Base-by-base conservation (phyloP, 2,113 vertebrate genomes). In the Phyllostomus hastatus region DNA sequence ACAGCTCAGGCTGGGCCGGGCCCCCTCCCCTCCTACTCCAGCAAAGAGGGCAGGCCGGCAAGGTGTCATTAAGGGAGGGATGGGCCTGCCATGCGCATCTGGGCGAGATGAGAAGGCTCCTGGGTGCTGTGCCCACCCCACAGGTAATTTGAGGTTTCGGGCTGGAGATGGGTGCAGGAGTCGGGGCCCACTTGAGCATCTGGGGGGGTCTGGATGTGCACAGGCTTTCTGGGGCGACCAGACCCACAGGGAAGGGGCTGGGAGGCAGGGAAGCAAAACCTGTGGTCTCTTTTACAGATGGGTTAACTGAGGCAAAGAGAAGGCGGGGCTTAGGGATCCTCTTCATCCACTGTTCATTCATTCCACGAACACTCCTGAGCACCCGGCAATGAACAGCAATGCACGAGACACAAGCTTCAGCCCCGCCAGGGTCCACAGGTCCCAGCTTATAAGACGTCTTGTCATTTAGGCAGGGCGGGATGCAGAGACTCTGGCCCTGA, bases 11-110 rank as follows among this genome's bases (percentile, higher is more conserved):
- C 95, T n/a, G 64, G 76, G 89, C 93, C 0, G 2, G 91, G 80
- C 95, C 96, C 96, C 96, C 92, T 94, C 95, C 97, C 93, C 94
- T 95, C 89, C 88, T 35, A 67, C 83, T 88, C 97, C 79, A 43
- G 92, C 48, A 38, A 43, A 67, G 76, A 96, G 92, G 82, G 94
- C 86, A 26, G 57, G 85, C 86, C 33, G 95, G 89, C 94, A 97
- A 97, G 96, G 95, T 98, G 98, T 98, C 97, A 98, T 98, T 98
- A 98, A 96, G 88, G 73, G 81, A 88, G 90, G 95, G 91, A 4
- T 80, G 93, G 96, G 95, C 90, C 95, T 89, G 91, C 95, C 93
- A 41, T 26, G 86, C 7, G 43, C 94, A 95, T 93, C 88, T 95
- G 94, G 85, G 80, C 94, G 26, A 35, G 90, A 92, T 48, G 95